Evolutionary conservation across 53 echinoderm and acorn worm genomes (phyloP).

Genomic region (Astropecten irregularis): DNA sequence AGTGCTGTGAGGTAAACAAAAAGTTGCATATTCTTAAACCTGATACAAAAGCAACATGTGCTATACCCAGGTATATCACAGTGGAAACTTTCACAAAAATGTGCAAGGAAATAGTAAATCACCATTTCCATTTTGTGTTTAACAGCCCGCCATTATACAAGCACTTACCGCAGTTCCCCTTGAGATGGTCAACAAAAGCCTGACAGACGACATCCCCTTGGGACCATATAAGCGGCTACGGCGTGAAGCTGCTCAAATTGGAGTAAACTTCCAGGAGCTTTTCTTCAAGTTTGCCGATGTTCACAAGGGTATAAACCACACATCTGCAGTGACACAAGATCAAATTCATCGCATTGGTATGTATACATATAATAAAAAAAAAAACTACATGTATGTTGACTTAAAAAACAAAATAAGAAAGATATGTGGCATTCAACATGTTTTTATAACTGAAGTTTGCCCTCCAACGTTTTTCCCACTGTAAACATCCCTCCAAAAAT

Average conservation of each 20-base stretch:
- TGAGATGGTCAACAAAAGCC: background rate
- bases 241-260: constrained; percentile 2
- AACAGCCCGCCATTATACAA: background rate
- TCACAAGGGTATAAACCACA: constrained; percentile 28
- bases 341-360: constrained; percentile 12
- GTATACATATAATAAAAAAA: background rate
- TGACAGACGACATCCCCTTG: constrained; percentile 23
- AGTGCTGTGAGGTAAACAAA: constrained; percentile 43
- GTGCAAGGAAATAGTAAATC: background rate
- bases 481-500: no score
- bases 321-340: background rate
- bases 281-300: constrained; percentile 28
- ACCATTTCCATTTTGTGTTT: no score
- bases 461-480: no score
- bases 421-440: no score
- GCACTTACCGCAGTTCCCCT: background rate
- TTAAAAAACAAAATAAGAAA: no score
- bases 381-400: no score
- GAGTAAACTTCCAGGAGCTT: background rate
- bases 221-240: background rate
- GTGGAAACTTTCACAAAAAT: background rate
- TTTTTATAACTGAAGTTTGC: no score
- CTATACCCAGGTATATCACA: background rate
- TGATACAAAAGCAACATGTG: background rate
- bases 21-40: background rate